These are phyloP conservation scores for Mamestra configurata DNA, from an alignment of 1,140 invertebrate species.

Conservation along the genomic window DNA sequence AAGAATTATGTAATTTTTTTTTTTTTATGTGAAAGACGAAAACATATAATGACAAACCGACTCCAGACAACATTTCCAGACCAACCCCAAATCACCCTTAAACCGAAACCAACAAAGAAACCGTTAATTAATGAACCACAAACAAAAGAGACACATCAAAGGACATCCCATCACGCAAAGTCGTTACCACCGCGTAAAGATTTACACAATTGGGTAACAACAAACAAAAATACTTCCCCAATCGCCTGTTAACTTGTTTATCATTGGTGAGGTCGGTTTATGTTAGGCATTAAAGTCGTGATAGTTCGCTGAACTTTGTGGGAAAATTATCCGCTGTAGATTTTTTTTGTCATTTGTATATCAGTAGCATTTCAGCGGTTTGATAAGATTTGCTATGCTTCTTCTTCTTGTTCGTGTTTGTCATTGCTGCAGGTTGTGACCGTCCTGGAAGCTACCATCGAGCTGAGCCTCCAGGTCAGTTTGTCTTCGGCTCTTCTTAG, in stretches of 20 bases:
- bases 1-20: too few species aligned
- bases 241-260: slow-evolving; percentile 70
- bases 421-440: too few species aligned
- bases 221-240: slow-evolving; percentile 66
- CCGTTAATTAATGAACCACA: slow-evolving; percentile 33
- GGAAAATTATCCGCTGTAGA: slow-evolving; percentile 51
- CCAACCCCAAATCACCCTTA: background rate
- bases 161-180: slow-evolving; percentile 35
- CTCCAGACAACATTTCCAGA: background rate
- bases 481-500: too few species aligned
- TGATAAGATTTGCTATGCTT: too few species aligned
- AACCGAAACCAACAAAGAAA: slow-evolving; percentile 18
- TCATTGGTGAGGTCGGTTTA: slow-evolving; percentile 78
- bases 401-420: too few species aligned
- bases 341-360: too few species aligned
- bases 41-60: background rate
- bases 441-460: too few species aligned
- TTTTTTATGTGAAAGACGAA: too few species aligned
- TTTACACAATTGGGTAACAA: slow-evolving; percentile 76
- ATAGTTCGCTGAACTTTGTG: slow-evolving; percentile 76
- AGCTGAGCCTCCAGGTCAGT: too few species aligned
- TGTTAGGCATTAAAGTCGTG: slow-evolving; percentile 75
- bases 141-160: slow-evolving; percentile 48
- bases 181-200: slow-evolving; percentile 62
- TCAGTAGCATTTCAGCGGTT: too few species aligned